Percentiles rank a stretch among this genome's conserved stretches.
Conservation (phyloP, 2,888 invertebrate species). For the Megaustenia siamemsis region DNA sequence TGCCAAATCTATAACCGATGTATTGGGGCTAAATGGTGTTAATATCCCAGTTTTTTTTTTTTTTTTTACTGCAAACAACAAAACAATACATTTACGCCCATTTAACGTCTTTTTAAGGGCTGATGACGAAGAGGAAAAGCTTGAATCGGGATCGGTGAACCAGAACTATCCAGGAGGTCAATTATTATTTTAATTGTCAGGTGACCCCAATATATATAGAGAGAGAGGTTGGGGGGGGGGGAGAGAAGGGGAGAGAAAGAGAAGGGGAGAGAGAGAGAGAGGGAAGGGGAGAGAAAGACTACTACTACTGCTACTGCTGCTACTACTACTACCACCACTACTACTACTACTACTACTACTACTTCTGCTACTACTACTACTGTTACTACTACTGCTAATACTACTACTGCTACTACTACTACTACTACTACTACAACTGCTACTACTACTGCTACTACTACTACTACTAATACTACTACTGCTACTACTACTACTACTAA, state of each 20-base stretch:
- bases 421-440: conserved; percentile 17
- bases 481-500: conserved; percentile 19
- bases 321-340: background rate
- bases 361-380: background rate
- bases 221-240: background rate
- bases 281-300: background rate
- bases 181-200: no score
- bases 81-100: no score
- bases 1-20: no score
- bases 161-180: no score
- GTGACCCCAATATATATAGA: background rate
- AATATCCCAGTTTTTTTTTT: no score
- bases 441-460: conserved; percentile 21
- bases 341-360: no score
- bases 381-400: conserved; percentile 13
- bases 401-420: conserved; percentile 24
- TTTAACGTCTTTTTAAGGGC: no score
- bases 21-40: no score
- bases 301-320: background rate
- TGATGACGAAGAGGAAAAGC: no score
- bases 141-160: no score
- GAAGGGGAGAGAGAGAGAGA: conserved; percentile 11
- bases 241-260: background rate
- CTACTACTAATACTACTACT: no score
- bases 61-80: no score